phyloP scores from a whole-genome alignment of 1,140 invertebrate genomes.

The Mamestra configurata region DNA sequence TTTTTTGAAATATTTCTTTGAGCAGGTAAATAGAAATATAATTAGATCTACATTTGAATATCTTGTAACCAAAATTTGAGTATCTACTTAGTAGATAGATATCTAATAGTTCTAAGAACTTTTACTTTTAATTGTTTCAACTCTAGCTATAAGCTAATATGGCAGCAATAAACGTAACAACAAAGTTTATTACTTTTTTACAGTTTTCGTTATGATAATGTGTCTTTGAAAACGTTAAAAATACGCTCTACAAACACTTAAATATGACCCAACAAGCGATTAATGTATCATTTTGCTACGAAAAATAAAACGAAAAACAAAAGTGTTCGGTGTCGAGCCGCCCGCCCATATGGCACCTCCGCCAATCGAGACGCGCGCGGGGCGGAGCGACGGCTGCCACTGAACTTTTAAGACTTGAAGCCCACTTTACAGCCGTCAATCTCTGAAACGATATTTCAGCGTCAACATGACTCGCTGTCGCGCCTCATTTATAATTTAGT shows the following conservation, averaged over 20 bases:
- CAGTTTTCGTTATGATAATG: constrained; percentile 40
- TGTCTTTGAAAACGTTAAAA: constrained; percentile 56
- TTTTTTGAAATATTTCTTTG: too few relatives aligned
- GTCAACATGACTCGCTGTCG: constrained; percentile 63
- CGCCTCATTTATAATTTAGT: constrained; percentile 48
- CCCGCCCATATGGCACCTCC: constrained; percentile 61
- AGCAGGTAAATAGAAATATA: too few relatives aligned
- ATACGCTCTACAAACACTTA: constrained; percentile 47
- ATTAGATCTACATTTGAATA: too few relatives aligned
- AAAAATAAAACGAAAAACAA: constrained; percentile 62
- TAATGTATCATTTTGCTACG: constrained; percentile 72
- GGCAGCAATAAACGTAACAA: background rate
- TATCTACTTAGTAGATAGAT: too few relatives aligned
- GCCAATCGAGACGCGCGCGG: constrained; percentile 66
- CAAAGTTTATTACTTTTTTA: constrained; percentile 40
- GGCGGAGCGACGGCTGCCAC: constrained; percentile 65
- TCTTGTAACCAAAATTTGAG: too few relatives aligned
- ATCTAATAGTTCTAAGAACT: too few relatives aligned
- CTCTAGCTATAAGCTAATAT: background rate
- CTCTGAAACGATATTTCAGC: constrained; percentile 76
- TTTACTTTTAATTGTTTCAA: too few relatives aligned
- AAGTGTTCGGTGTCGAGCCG: constrained; percentile 47
- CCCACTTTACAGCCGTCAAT: constrained; percentile 74
- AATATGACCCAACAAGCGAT: constrained; percentile 53
- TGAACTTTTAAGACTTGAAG: constrained; percentile 70